These are phyloP conservation scores for Grallaria varia DNA, from an alignment of 2,113 vertebrate genomes.

Conservation along the genomic window DNA sequence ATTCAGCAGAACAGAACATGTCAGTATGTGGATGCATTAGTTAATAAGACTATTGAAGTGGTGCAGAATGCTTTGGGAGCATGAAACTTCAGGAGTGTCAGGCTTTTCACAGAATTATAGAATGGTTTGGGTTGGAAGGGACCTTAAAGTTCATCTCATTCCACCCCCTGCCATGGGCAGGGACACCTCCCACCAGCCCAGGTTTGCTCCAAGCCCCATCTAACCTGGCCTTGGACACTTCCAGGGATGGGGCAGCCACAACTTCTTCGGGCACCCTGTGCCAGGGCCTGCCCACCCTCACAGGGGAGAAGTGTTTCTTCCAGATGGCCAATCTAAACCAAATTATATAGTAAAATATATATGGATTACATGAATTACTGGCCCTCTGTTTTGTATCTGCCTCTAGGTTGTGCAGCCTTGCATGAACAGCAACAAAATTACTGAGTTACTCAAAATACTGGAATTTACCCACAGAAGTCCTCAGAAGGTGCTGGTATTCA, in stretches of 20 bases:
- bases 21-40: not conserved
- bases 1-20: not conserved
- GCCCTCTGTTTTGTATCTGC: not conserved
- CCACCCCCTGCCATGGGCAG: not conserved
- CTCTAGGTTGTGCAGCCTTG: conserved; percentile 80
- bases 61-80: not conserved
- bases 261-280: not conserved
- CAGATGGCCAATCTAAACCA: not conserved
- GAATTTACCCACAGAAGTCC: conserved; percentile 70
- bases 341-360: accelerated
- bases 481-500: conserved; percentile 88
- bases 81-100: not conserved
- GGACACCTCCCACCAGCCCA: not conserved
- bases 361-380: not conserved
- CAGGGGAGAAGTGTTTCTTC: not conserved
- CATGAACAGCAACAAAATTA: conserved; percentile 74
- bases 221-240: not conserved
- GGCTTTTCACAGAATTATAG: not conserved
- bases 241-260: not conserved
- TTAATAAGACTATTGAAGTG: not conserved
- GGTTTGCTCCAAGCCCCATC: not conserved
- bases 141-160: not conserved
- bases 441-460: conserved; percentile 77
- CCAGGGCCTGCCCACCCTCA: not conserved
- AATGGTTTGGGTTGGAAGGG: not conserved